Conservation (phyloP, 2,888 invertebrate species). For the Spatulosminthurus flaviceps region DNA sequence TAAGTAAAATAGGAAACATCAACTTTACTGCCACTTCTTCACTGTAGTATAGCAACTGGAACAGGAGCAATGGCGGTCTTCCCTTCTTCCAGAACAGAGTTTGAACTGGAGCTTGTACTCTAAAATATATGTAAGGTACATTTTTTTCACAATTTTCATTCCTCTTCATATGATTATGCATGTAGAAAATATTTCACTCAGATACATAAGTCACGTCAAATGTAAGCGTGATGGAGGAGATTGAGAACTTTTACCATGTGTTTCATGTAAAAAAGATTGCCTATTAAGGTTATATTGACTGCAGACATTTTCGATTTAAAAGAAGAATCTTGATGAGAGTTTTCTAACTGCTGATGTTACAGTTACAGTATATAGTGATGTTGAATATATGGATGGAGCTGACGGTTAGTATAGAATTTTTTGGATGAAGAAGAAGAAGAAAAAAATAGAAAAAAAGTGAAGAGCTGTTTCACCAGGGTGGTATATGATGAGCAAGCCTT, state of each 20-base stretch:
- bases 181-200: too few species aligned
- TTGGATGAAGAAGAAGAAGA: too few species aligned
- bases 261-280: slow-evolving; percentile 39
- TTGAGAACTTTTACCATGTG: slow-evolving; percentile 41
- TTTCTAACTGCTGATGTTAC: not conserved
- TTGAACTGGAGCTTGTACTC: not conserved
- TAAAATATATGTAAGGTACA: not conserved
- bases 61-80: too few species aligned
- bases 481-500: slow-evolving; percentile 43
- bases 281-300: slow-evolving; percentile 30
- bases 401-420: too few species aligned
- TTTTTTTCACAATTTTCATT: slow-evolving; percentile 2
- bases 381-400: not conserved
- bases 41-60: not conserved
- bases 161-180: not conserved
- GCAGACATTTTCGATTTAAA: slow-evolving; percentile 18
- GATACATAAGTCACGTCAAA: not conserved
- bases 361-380: too few species aligned
- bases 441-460: slow-evolving; percentile 30
- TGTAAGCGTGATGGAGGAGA: slow-evolving; percentile 24
- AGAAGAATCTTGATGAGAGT: slow-evolving; percentile 7
- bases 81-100: not conserved
- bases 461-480: slow-evolving; percentile 33
- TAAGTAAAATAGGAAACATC: slow-evolving; percentile 11
- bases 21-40: not conserved